Base-by-base conservation (phyloP, 2,797 vertebrate genomes). In the Harpagifer antarcticus region DNA sequence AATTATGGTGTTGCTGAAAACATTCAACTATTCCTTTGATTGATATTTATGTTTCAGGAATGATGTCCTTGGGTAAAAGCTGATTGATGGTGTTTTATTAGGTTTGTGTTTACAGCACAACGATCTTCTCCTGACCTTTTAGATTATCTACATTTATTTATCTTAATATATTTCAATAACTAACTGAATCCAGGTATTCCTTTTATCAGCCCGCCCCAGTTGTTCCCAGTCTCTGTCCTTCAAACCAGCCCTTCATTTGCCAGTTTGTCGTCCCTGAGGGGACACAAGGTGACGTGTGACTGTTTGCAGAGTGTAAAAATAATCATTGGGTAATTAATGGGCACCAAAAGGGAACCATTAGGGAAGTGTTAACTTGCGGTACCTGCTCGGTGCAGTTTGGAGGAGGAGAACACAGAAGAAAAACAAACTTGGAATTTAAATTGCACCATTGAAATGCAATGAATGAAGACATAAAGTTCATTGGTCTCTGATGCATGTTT, bases 311-410 rank as follows among this genome's bases (percentile, higher is more conserved):
- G 91, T 87, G 91, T 89, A 78, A 91, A 91, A 86, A 89, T 91
- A 87, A 89, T 94, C 86, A 93, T 89, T 86, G 85, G 86, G 87
- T 88, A 88, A 91, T 93, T 94, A 93, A 85, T 81, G 65, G 68
- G 40, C 75, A 85, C 93, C 94, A 94, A 95, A 95, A 93, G 94
- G 94, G 69, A 86, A 70, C 90, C 67, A 89, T 94, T 95, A 93
- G 78, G 37, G 67, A 90, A 68, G 88, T 84, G 90, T 81, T 48
- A 88, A 81, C 81, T 76, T 49, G 75, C 27, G 45, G 73, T 81
- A 84, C 78, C 79, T 67, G 55, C 73, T 42, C n/a, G 58, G 67
- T 49, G 74, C 57, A 55, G 14, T 2, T 60, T 1, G 11, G 68
- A 65, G 75, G 76, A 37, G 81, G 78, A 65, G 58, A 61, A 33